Evolutionary conservation across 2,797 vertebrate genomes (phyloP).

Genomic region (Fistularia tabacaria): DNA sequence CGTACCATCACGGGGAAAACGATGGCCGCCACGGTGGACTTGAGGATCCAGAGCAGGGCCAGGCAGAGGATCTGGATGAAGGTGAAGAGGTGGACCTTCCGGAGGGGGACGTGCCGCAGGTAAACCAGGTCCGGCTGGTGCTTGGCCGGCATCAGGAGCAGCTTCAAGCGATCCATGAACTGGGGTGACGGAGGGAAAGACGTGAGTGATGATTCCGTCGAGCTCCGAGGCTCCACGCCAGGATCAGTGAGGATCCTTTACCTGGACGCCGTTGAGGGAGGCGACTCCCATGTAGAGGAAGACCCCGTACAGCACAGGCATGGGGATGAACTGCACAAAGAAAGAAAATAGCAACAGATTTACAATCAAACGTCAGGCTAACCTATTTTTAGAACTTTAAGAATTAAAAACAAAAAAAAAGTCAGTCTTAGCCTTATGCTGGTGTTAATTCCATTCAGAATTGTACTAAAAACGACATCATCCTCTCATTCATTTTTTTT

Average conservation of each 20-base stretch:
- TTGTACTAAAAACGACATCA: too few species aligned
- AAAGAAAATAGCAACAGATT: neutral
- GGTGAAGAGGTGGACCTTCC: conserved; percentile 95
- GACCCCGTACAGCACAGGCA: conserved; percentile 96
- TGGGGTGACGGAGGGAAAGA: conserved; percentile 34
- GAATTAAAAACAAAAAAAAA: neutral
- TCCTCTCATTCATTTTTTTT: too few species aligned
- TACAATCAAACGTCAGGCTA: too few species aligned
- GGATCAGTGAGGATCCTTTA: conserved; percentile 50
- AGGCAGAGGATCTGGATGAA: conserved; percentile 92
- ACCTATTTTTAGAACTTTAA: neutral
- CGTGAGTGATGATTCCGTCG: neutral
- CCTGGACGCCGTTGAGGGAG: conserved; percentile 95
- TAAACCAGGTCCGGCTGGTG: conserved; percentile 98
- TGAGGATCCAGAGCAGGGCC: conserved; percentile 95
- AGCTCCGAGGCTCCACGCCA: neutral
- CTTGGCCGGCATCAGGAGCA: conserved; percentile 96
- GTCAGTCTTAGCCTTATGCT: neutral
- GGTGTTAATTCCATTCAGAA: too few species aligned
- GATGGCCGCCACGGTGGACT: conserved; percentile 96
- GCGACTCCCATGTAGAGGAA: conserved; percentile 99
- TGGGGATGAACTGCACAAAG: conserved; percentile 88
- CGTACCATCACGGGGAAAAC: conserved; percentile 97
- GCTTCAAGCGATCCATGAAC: conserved; percentile 97
- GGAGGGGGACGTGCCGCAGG: conserved; percentile 91